Conservation (phyloP, 2,888 invertebrate species). For the Calameuta filiformis region DNA sequence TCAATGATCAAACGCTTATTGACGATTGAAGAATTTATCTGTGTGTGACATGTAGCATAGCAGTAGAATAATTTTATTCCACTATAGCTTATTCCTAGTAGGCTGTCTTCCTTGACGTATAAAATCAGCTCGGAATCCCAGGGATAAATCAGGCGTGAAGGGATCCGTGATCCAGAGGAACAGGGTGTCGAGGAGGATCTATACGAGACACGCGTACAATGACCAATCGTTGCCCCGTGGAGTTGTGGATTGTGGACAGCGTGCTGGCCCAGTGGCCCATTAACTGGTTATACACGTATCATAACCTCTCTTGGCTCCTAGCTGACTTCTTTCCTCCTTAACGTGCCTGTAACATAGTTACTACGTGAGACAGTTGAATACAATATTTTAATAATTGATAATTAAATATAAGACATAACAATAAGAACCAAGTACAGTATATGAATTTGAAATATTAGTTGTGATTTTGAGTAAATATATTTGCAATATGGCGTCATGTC, state of each 20-base stretch:
- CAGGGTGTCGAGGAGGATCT: slow-evolving; percentile 4
- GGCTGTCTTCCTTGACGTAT: background rate
- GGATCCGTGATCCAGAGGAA: background rate
- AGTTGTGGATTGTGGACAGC: slow-evolving; percentile 23
- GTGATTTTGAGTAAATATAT: background rate
- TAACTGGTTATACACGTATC: slow-evolving; percentile 37
- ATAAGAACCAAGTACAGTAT: too few species aligned
- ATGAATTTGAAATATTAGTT: background rate
- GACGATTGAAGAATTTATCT: background rate
- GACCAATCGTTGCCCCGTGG: slow-evolving; percentile 13
- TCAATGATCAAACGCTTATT: background rate
- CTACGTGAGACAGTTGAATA: background rate
- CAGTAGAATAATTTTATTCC: background rate
- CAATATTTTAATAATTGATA: background rate
- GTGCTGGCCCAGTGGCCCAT: slow-evolving; percentile 36
- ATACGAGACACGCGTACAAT: slow-evolving; percentile 2
- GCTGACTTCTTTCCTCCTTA: slow-evolving; percentile 10
- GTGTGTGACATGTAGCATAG: background rate
- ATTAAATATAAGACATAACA: too few species aligned
- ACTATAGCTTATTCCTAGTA: background rate
- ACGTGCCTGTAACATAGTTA: background rate
- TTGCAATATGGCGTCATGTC: background rate
- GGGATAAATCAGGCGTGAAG: slow-evolving; percentile 2
- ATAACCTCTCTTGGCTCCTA: slow-evolving; percentile 31
- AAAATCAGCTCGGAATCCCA: background rate